These are phyloP conservation scores for Rhopilema esculentum DNA, from an alignment of 30 jellyfish, hydroid and myxozoan genomes.

Conservation along the genomic window DNA sequence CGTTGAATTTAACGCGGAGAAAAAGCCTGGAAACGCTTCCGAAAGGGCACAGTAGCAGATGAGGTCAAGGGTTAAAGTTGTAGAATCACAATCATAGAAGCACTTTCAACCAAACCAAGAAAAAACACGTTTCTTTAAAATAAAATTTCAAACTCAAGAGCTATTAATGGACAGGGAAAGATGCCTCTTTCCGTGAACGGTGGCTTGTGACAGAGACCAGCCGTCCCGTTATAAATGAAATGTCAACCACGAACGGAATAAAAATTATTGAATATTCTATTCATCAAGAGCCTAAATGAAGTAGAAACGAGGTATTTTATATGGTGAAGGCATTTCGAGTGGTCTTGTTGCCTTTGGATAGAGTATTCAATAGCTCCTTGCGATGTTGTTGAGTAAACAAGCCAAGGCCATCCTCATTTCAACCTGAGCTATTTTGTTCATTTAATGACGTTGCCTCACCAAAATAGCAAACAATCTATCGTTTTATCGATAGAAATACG, in stretches of 20 bases:
- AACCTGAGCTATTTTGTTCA: background rate
- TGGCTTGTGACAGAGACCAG: too few species aligned
- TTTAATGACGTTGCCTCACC: background rate
- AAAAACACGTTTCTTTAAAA: too few species aligned
- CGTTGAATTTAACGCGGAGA: background rate
- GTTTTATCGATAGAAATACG: background rate
- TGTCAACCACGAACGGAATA: too few species aligned
- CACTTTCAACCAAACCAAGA: too few species aligned
- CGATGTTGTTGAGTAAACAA: background rate
- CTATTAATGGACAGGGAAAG: too few species aligned
- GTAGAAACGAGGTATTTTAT: too few species aligned
- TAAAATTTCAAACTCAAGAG: too few species aligned
- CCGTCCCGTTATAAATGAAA: too few species aligned
- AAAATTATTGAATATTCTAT: too few species aligned
- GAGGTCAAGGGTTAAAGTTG: background rate
- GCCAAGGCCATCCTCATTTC: background rate
- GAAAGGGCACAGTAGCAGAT: background rate
- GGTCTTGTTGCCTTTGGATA: background rate
- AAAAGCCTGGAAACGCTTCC: background rate
- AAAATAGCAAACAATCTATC: background rate
- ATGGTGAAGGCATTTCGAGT: background rate
- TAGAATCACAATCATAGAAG: too few species aligned
- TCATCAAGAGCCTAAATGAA: too few species aligned
- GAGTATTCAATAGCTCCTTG: background rate
- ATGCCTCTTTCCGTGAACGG: too few species aligned